A percentile compares a stretch with the other conserved stretches of the same genome.
Conservation (phyloP, 2,797 vertebrate species). For the Hemitrygon akajei region DNA sequence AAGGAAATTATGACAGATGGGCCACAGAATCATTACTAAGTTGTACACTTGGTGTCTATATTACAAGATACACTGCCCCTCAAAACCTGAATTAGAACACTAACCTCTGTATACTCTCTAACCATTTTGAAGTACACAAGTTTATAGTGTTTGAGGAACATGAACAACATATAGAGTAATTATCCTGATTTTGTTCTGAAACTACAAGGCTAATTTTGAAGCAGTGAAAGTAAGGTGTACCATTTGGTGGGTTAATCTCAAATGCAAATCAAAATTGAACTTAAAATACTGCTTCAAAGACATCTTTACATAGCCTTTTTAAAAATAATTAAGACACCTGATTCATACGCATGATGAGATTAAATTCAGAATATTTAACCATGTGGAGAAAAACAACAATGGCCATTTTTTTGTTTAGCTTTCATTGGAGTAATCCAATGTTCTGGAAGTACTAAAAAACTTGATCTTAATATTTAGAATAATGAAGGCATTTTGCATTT, state of each 20-base stretch:
- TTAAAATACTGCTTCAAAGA: not conserved
- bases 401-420: not conserved
- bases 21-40: conserved; percentile 63
- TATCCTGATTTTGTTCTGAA: conserved; percentile 11
- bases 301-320: not conserved
- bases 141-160: conserved; percentile 65
- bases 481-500: conserved; percentile 1
- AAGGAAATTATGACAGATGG: conserved; percentile 67
- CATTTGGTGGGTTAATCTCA: not conserved
- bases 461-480: not conserved
- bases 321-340: conserved; percentile 17
- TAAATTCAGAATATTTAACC: not conserved
- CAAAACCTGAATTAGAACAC: conserved; percentile 30
- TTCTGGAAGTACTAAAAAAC: not conserved
- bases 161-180: conserved; percentile 54
- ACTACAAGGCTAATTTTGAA: not conserved
- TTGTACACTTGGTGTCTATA: conserved; percentile 56
- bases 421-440: not conserved
- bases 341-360: not conserved
- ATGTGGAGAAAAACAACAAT: not conserved
- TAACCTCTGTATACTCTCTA: conserved; percentile 21
- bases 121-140: conserved; percentile 46
- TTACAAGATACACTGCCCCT: conserved; percentile 59
- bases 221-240: not conserved
- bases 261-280: not conserved